phyloP scores from a whole-genome alignment of 2,113 vertebrate genomes.

The Caracal caracal region DNA sequence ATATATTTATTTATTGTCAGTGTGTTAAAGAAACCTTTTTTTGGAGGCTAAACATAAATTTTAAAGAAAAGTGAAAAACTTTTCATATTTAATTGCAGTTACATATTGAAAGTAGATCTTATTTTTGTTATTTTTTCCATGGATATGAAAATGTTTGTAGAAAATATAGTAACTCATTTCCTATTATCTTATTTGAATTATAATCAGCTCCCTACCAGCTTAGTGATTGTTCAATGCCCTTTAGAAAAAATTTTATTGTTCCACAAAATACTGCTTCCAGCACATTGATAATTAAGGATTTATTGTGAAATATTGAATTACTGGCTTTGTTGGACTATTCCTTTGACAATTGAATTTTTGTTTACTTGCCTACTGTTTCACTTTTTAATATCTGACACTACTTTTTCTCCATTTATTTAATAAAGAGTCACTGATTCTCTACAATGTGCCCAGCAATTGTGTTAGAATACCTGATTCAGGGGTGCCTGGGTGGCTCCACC shows the following conservation, averaged over 20 bases:
- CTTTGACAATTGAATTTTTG: not conserved
- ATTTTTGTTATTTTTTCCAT: not conserved
- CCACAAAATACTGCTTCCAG: not conserved
- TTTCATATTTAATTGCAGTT: not conserved
- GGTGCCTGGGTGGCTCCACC: too few species aligned
- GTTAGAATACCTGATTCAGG: not conserved
- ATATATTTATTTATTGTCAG: not conserved
- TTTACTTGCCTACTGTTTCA: not conserved
- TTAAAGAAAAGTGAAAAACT: not conserved
- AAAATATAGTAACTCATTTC: not conserved
- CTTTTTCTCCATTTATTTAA: not conserved
- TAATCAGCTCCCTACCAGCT: not conserved
- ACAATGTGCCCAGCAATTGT: not conserved
- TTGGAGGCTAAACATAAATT: not conserved
- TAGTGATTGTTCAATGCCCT: not conserved
- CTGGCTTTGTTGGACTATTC: not conserved
- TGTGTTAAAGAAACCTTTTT: not conserved
- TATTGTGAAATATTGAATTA: not conserved
- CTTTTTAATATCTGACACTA: not conserved
- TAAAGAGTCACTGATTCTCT: not conserved
- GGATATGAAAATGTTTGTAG: not conserved
- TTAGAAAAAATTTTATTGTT: not conserved
- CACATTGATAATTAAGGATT: not conserved
- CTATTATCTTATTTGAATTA: slow-evolving; percentile 23
- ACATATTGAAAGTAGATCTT: not conserved